Evolutionary conservation across 2,113 vertebrate genomes (phyloP).

Genomic region (Anolis carolinensis): DNA sequence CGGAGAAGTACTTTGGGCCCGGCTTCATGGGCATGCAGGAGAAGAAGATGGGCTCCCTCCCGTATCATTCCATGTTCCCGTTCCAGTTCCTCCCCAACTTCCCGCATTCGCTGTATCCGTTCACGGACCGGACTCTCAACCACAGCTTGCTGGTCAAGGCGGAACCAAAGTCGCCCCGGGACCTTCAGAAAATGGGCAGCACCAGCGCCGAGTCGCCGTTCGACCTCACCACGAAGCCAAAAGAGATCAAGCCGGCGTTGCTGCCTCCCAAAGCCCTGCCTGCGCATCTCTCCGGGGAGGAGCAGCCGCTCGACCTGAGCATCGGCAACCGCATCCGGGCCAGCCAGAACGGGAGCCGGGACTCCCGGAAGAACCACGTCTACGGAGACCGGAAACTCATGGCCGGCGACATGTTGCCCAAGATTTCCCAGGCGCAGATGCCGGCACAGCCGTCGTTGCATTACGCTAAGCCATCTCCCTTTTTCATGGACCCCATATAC

Average conservation of each 20-base stretch:
- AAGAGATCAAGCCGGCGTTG: constrained; percentile 85
- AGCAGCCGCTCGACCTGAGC: constrained; percentile 96
- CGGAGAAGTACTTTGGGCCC: constrained; percentile 97
- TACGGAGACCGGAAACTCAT: constrained; percentile 84
- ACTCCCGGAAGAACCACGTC: constrained; percentile 89
- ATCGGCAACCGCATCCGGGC: constrained; percentile 90
- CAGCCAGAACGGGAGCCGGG: constrained; percentile 86
- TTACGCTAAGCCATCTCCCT: constrained; percentile 97
- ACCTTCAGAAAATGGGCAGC: constrained; percentile 86
- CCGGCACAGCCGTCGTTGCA: constrained; percentile 91
- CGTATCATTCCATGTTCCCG: constrained; percentile 96
- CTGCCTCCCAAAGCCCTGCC: constrained; percentile 75
- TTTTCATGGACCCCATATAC: constrained; percentile 99
- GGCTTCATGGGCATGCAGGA: constrained; percentile 96
- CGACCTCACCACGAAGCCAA: constrained; percentile 95
- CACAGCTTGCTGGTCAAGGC: constrained; percentile 93
- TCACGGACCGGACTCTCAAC: constrained; percentile 89
- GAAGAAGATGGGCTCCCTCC: constrained; percentile 93
- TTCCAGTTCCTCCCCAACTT: constrained; percentile 97
- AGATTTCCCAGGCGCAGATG: constrained; percentile 84
- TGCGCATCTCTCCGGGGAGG: constrained; percentile 79
- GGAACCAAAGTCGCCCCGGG: constrained; percentile 93
- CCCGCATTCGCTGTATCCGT: constrained; percentile 93
- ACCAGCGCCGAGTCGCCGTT: constrained; percentile 89
- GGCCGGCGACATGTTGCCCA: constrained; percentile 80